A percentile compares a stretch with the other conserved stretches of the same genome.
phyloP scores from a whole-genome alignment of 1,140 invertebrate species.

The Solenopsis invicta region DNA sequence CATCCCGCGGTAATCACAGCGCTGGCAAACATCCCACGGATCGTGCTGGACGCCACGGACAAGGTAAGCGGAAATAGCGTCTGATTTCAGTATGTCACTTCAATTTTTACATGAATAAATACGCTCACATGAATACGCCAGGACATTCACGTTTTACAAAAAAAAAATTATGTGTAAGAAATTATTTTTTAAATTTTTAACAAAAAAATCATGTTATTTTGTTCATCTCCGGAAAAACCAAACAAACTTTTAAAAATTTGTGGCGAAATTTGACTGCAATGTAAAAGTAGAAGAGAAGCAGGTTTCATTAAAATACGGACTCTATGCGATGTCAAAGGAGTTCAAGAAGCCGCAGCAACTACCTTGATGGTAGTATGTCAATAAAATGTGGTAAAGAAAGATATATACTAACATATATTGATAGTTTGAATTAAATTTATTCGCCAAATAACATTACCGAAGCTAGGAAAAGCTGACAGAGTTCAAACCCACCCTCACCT shows the following conservation, averaged over 20 bases:
- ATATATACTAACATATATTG: background rate
- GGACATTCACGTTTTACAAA: background rate
- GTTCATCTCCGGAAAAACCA: background rate
- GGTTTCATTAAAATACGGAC: background rate
- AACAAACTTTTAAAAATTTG: background rate
- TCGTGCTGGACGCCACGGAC: constrained; percentile 88
- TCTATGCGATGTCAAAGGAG: background rate
- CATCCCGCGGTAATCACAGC: constrained; percentile 87
- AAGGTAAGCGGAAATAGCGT: constrained; percentile 85
- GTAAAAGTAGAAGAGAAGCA: background rate
- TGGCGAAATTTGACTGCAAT: background rate
- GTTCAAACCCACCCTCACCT: too few species aligned
- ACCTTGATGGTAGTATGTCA: background rate
- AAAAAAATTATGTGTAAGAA: background rate
- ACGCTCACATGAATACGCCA: background rate
- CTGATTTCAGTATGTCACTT: background rate
- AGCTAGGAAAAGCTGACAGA: too few species aligned
- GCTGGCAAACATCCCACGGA: constrained; percentile 88
- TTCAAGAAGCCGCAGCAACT: background rate
- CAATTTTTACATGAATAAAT: background rate
- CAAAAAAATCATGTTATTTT: background rate
- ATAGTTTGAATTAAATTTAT: constrained; percentile 15
- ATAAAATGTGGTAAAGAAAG: background rate
- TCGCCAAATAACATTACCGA: background rate
- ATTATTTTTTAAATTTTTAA: constrained; percentile 10